Percentiles rank a stretch among this genome's conserved stretches.
phyloP scores from a whole-genome alignment of 2,797 vertebrate genomes.

The Trachops cirrhosus region DNA sequence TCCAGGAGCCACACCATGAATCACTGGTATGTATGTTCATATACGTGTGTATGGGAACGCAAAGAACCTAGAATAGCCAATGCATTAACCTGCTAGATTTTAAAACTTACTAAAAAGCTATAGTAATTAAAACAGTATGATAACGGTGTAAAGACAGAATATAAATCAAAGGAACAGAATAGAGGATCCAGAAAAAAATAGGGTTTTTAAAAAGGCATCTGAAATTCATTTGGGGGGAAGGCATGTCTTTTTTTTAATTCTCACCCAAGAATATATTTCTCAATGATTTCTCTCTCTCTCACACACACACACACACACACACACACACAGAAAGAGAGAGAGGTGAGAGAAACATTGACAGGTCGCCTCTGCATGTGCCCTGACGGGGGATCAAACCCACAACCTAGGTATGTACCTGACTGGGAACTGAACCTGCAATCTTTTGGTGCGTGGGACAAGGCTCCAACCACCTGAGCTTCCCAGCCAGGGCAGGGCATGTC shows the following conservation, averaged over 20 bases:
- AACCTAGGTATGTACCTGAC: background rate
- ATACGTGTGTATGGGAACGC: background rate
- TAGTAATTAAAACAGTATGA: background rate
- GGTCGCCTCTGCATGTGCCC: background rate
- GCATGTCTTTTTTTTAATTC: background rate
- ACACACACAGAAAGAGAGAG: too few species aligned
- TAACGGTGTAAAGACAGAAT: background rate
- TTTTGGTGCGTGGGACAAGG: background rate
- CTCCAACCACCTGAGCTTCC: background rate
- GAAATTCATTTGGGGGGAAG: background rate
- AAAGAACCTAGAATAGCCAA: background rate
- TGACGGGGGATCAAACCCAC: background rate
- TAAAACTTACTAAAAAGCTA: conserved; percentile 19
- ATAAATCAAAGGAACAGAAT: background rate
- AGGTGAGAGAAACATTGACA: background rate
- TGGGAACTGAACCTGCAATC: background rate
- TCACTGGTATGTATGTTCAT: background rate
- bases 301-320: too few species aligned
- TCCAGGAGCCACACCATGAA: background rate
- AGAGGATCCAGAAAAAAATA: background rate
- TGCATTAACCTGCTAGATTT: background rate
- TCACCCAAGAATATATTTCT: background rate
- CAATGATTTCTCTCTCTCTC: background rate
- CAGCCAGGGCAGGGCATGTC: background rate
- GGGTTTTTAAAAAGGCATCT: background rate